A percentile compares a stretch with the other conserved stretches of the same genome.
Conservation (phyloP, 1,140 invertebrate species). For the Pseudoatta argentina region DNA sequence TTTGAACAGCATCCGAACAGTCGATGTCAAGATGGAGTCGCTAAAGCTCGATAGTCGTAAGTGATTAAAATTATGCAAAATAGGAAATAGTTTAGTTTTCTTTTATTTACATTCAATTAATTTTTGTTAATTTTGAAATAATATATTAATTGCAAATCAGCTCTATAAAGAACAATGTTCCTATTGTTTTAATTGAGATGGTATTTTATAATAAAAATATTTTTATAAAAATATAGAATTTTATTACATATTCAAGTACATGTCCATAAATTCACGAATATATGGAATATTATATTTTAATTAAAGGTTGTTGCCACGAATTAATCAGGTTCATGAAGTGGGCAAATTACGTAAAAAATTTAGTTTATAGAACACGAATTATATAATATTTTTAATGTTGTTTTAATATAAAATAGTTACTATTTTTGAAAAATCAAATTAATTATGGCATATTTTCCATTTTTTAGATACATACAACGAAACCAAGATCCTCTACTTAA, state of each 20-base stretch:
- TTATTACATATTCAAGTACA: background rate
- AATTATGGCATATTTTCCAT: conserved; percentile 15
- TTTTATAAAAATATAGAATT: background rate
- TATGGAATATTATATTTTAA: background rate
- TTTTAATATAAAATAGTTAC: background rate
- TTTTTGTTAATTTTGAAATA: background rate
- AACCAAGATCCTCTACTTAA: conserved; percentile 81
- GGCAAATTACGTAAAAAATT: background rate
- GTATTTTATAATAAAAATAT: background rate
- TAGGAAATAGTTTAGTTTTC: background rate
- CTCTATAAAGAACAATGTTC: background rate
- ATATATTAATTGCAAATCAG: background rate
- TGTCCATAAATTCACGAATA: background rate
- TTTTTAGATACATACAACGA: conserved; percentile 81
- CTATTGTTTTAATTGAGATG: background rate
- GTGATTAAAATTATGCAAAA: conserved; percentile 39
- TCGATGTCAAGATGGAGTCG: conserved; percentile 88
- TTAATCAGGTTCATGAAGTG: background rate
- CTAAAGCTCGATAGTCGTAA: conserved; percentile 86
- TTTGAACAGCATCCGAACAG: conserved; percentile 89
- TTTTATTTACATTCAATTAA: conserved; percentile 3
- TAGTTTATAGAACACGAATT: background rate
- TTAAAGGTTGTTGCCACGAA: background rate
- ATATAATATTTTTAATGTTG: background rate
- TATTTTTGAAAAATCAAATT: conserved; percentile 18